phyloP scores from a whole-genome alignment of 1,140 invertebrate genomes.

The Lethocerus indicus region DNA sequence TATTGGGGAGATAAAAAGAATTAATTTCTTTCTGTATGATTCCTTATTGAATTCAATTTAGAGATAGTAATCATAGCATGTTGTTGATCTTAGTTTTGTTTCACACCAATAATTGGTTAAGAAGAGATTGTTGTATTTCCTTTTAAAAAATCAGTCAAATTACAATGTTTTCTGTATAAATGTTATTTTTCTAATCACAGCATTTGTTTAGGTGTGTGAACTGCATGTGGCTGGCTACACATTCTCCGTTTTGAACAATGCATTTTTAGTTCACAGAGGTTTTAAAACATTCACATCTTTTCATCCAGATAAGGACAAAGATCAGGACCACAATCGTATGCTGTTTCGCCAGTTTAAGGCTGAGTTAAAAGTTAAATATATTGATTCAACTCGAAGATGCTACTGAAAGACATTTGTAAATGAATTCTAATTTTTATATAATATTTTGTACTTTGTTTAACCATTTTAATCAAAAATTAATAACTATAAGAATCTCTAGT shows the following conservation, averaged over 20 bases:
- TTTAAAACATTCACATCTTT: constrained; percentile 31
- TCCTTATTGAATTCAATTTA: background rate
- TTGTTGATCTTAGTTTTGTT: background rate
- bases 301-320: constrained; percentile 30
- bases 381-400: constrained; percentile 32
- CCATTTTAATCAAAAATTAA: no score
- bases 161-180: background rate
- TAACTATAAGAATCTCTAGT: no score
- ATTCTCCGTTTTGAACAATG: constrained; percentile 39
- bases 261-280: constrained; percentile 38
- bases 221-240: constrained; percentile 38
- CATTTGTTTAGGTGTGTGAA: constrained; percentile 34
- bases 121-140: background rate
- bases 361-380: constrained; percentile 38
- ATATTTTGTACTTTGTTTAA: no score
- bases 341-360: constrained; percentile 37
- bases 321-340: constrained; percentile 31
- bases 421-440: no score
- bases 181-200: background rate
- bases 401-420: constrained; percentile 24
- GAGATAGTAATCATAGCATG: background rate
- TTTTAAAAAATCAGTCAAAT: background rate
- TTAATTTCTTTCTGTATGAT: background rate
- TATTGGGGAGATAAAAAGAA: background rate
- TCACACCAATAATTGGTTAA: background rate